These are phyloP conservation scores for Discoglossus pictus DNA, from an alignment of 2,797 vertebrate genomes.

Conservation along the genomic window DNA sequence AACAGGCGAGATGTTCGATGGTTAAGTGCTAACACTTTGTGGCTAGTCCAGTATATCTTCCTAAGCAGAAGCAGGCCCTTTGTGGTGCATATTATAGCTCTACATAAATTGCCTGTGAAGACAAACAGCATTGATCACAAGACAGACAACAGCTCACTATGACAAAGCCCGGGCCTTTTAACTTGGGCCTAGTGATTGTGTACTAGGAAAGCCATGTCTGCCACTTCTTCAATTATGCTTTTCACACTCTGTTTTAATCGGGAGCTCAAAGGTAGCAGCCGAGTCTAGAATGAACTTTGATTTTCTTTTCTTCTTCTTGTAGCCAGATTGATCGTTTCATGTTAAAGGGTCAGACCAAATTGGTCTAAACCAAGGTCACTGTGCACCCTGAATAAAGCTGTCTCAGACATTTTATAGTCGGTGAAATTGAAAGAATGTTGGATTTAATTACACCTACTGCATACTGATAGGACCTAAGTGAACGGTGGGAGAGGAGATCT, in stretches of 20 bases:
- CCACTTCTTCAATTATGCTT: conserved; percentile 49
- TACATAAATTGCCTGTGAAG: conserved; percentile 19
- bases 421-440: conserved; percentile 56
- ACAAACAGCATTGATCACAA: conserved; percentile 10
- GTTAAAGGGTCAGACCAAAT: conserved; percentile 43
- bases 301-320: conserved; percentile 36
- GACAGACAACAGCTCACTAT: conserved; percentile 34
- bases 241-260: conserved; percentile 37
- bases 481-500: conserved; percentile 48
- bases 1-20: neutral
- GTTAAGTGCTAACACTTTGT: neutral
- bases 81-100: conserved; percentile 10
- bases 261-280: conserved; percentile 42
- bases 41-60: neutral
- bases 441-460: conserved; percentile 57
- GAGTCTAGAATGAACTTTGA: conserved; percentile 40
- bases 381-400: conserved; percentile 50
- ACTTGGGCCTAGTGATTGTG: conserved; percentile 51
- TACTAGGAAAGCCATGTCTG: conserved; percentile 52
- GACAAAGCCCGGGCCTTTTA: conserved; percentile 53
- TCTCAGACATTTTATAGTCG: conserved; percentile 48
- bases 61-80: neutral
- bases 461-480: conserved; percentile 46
- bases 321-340: conserved; percentile 38
- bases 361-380: conserved; percentile 10